These are phyloP conservation scores for Otolemur crassicaudatus DNA, from an alignment of 2,797 vertebrate genomes.

Conservation along the genomic window DNA sequence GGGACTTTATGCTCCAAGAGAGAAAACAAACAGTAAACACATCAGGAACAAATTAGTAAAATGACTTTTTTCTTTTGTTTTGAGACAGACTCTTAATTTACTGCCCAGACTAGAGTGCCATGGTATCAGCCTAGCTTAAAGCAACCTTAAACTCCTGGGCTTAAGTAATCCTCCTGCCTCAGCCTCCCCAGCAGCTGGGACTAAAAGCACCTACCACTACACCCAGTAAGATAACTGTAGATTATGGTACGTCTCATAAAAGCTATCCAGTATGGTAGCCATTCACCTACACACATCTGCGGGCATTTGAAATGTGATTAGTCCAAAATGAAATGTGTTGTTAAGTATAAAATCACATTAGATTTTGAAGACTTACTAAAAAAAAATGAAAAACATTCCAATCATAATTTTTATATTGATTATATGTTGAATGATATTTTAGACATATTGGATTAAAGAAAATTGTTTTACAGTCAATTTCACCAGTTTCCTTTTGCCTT, in stretches of 20 bases:
- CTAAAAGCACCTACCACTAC: too few relatives aligned
- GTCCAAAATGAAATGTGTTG: not conserved
- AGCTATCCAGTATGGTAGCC: not conserved
- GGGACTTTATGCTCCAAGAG: not conserved
- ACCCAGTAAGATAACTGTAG: not conserved
- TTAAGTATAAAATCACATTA: not conserved
- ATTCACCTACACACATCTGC: not conserved
- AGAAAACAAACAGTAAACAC: not conserved
- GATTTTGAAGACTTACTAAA: not conserved
- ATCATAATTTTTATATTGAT: not conserved
- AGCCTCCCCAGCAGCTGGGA: too few relatives aligned
- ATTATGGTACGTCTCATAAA: not conserved
- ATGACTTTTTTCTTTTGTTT: too few relatives aligned
- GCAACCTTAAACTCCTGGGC: too few relatives aligned
- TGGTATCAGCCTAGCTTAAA: too few relatives aligned
- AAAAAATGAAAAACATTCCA: not conserved
- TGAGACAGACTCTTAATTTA: too few relatives aligned
- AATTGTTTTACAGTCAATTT: not conserved
- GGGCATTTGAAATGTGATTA: not conserved
- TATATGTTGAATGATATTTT: not conserved
- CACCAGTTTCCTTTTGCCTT: not conserved
- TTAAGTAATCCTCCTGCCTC: too few relatives aligned
- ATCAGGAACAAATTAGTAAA: not conserved
- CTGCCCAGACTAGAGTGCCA: too few relatives aligned
- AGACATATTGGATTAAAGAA: not conserved